Percentiles rank a stretch among this genome's conserved stretches.
These are phyloP conservation scores for Hirtodrosophila trivittata DNA, from an alignment of 2,888 invertebrate genomes.

Conservation along the genomic window DNA sequence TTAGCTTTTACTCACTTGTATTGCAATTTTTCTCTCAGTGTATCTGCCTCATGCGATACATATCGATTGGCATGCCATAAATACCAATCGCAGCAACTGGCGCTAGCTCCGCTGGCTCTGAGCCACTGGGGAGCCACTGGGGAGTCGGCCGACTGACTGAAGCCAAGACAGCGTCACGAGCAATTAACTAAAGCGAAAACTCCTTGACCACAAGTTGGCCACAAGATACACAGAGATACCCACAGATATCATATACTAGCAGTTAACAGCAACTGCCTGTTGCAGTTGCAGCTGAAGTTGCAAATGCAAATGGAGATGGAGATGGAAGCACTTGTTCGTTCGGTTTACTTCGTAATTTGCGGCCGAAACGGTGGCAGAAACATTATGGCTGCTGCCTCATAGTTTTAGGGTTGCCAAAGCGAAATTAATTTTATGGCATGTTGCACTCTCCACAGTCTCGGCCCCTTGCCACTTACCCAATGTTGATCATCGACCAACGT, in stretches of 20 bases:
- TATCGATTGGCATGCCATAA: constrained; percentile 53
- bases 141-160: constrained; percentile 32
- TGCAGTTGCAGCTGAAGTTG: constrained; percentile 25
- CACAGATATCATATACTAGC: constrained; percentile 15
- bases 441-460: constrained; percentile 33
- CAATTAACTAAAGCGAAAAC: constrained; percentile 75
- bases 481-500: neutral
- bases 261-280: constrained; percentile 13
- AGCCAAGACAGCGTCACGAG: constrained; percentile 73
- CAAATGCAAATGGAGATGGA: constrained; percentile 23
- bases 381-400: constrained; percentile 20
- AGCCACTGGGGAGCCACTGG: constrained; percentile 2
- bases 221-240: constrained; percentile 20
- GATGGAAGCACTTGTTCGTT: constrained; percentile 24
- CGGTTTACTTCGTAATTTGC: constrained; percentile 34
- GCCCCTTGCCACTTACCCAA: neutral
- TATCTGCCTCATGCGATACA: constrained; percentile 34
- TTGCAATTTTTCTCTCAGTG: constrained; percentile 44
- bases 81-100: constrained; percentile 35
- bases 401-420: constrained; percentile 58
- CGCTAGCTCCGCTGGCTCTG: constrained; percentile 14
- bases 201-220: constrained; percentile 70
- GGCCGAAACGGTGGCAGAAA: constrained; percentile 53
- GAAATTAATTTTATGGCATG: constrained; percentile 63
- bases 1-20: too few species aligned